Evolutionary conservation across 2,113 vertebrate genomes (phyloP).

Genomic region (Ophiodon elongatus): DNA sequence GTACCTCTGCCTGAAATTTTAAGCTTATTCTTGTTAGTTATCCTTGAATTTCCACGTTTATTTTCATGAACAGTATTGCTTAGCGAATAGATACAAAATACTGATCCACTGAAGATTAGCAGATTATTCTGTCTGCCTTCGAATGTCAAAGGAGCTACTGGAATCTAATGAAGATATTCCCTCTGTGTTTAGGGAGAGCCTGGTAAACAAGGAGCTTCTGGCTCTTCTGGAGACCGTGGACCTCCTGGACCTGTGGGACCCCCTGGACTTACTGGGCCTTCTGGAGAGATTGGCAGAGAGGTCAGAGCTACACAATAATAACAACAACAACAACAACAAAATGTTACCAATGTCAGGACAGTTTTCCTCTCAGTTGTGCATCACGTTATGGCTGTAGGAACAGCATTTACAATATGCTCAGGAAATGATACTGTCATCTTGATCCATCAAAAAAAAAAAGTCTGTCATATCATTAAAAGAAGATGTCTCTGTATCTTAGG

Average conservation of each 20-base stretch:
- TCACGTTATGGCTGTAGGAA: not conserved
- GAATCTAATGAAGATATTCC: not conserved
- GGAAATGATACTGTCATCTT: not conserved
- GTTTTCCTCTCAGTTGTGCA: too few relatives aligned
- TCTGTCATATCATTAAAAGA: not conserved
- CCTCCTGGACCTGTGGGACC: conserved; percentile 95
- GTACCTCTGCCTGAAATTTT: not conserved
- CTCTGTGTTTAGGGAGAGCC: conserved; percentile 90
- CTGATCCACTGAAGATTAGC: not conserved
- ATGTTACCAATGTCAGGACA: not conserved
- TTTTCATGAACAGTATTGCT: not conserved
- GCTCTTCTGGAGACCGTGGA: conserved; percentile 91
- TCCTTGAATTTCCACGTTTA: not conserved
- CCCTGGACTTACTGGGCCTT: conserved; percentile 92
- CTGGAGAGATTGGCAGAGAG: conserved; percentile 95
- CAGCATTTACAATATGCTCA: not conserved
- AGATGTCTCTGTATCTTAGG: conserved; percentile 79
- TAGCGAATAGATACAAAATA: not conserved
- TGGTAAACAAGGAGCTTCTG: conserved; percentile 94
- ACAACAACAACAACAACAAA: not conserved
- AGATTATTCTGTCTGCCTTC: not conserved
- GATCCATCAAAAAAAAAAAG: not conserved
- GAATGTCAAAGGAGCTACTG: not conserved
- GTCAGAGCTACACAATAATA: conserved; percentile 78
- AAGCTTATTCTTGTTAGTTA: not conserved